Evolutionary conservation across 2,888 invertebrate species (phyloP).

Genomic region (Sisyra nigra): DNA sequence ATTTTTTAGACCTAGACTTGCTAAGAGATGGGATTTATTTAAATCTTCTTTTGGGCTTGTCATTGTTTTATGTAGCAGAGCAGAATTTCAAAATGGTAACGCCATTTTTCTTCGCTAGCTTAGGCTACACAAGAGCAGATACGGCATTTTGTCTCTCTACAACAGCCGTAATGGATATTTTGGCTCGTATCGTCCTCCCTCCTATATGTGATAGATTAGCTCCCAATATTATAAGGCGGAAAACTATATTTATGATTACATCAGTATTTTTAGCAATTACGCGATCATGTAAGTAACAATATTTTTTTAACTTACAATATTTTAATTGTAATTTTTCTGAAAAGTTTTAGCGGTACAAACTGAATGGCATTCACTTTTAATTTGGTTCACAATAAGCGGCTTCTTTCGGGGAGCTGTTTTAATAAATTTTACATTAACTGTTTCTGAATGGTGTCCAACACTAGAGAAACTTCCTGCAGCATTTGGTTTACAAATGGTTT

Average conservation of each 20-base stretch:
- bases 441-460: conserved; percentile 57
- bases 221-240: conserved; percentile 21
- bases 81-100: conserved; percentile 60
- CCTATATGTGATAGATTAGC: conserved; percentile 50
- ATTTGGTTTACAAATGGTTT: conserved; percentile 62
- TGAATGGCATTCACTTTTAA: conserved; percentile 48
- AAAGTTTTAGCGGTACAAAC: conserved; percentile 62
- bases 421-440: conserved; percentile 62
- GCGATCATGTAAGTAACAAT: conserved; percentile 47
- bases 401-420: conserved; percentile 65
- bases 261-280: conserved; percentile 54
- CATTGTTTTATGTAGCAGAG: conserved; percentile 58
- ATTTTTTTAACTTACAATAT: no score
- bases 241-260: conserved; percentile 54
- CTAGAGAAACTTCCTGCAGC: conserved; percentile 57
- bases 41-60: conserved; percentile 53
- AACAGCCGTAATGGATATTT: conserved; percentile 57
- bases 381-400: conserved; percentile 58
- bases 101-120: conserved; percentile 46
- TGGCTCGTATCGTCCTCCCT: conserved; percentile 54
- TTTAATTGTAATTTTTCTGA: conserved; percentile 24
- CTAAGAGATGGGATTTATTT: conserved; percentile 56
- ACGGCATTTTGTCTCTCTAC: conserved; percentile 59
- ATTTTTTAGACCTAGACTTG: conserved; percentile 53
- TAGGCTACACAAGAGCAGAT: conserved; percentile 46